These are phyloP conservation scores for Apis laboriosa DNA, from an alignment of 1,140 invertebrate species.

Conservation along the genomic window DNA sequence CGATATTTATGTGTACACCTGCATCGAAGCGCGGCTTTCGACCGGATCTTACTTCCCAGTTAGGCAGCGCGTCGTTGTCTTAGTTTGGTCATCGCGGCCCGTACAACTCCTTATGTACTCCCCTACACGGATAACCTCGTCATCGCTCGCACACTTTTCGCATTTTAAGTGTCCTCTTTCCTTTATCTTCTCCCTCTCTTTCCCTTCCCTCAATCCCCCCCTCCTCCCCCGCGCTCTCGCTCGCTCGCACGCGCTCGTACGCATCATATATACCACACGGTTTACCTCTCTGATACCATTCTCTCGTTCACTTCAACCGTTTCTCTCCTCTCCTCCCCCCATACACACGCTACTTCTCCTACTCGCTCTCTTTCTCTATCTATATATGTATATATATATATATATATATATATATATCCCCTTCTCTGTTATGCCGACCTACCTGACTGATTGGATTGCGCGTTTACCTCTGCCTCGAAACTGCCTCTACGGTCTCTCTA, in stretches of 20 bases:
- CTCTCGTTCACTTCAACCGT: slow-evolving; percentile 17
- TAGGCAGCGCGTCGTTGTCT: slow-evolving; percentile 79
- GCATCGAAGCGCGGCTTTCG: slow-evolving; percentile 75
- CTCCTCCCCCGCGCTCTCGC: neutral
- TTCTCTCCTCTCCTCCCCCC: slow-evolving; percentile 1
- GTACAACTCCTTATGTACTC: slow-evolving; percentile 76
- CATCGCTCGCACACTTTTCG: slow-evolving; percentile 80
- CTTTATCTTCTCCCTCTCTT: slow-evolving; percentile 29
- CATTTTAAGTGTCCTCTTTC: slow-evolving; percentile 74
- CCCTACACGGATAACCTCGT: slow-evolving; percentile 80
- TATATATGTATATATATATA: neutral
- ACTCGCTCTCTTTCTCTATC: neutral
- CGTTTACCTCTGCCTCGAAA: slow-evolving; percentile 37
- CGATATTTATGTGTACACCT: slow-evolving; percentile 81
- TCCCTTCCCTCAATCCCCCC: neutral
- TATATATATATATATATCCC: neutral
- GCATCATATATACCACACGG: slow-evolving; percentile 20
- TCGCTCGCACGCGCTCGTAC: neutral
- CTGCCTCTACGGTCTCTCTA: slow-evolving; percentile 60
- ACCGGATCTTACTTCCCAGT: slow-evolving; percentile 81
- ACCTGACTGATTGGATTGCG: slow-evolving; percentile 52
- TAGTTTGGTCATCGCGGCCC: slow-evolving; percentile 79
- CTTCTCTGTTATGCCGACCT: slow-evolving; percentile 38
- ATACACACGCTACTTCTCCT: neutral
- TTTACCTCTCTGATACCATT: slow-evolving; percentile 42